A percentile compares a stretch with the other conserved stretches of the same genome.
phyloP scores from a whole-genome alignment of 2,113 vertebrate species.

The Hyla sarda region DNA sequence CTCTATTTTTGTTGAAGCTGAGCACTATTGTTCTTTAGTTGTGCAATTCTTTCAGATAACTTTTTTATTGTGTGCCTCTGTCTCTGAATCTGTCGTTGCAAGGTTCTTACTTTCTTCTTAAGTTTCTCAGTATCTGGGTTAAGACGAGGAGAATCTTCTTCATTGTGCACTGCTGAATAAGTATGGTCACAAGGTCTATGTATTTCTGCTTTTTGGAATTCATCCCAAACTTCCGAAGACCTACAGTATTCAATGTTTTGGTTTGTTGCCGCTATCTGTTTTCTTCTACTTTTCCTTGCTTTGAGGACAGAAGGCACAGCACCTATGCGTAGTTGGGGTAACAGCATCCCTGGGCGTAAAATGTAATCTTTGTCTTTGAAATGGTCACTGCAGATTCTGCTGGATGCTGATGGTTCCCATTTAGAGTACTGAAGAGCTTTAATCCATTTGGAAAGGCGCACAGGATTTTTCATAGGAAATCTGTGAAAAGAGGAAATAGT shows the following conservation, averaged over 20 bases:
- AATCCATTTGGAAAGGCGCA: constrained; percentile 36
- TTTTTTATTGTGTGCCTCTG: constrained; percentile 42
- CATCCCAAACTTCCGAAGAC: background rate
- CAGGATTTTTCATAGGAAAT: constrained; percentile 31
- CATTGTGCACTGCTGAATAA: constrained; percentile 20
- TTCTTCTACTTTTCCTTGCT: constrained; percentile 21
- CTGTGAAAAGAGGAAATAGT: background rate
- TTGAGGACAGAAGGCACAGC: constrained; percentile 32
- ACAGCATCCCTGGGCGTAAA: background rate
- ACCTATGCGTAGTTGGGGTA: background rate
- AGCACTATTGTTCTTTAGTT: constrained; percentile 15
- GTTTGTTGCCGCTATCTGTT: background rate
- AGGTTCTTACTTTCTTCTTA: constrained; percentile 35
- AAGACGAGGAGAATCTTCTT: background rate
- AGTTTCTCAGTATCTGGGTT: constrained; percentile 6
- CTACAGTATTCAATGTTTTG: background rate
- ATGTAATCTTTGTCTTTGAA: constrained; percentile 42
- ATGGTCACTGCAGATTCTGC: constrained; percentile 51
- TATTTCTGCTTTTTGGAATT: background rate
- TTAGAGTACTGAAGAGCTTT: constrained; percentile 8
- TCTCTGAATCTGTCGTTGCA: constrained; percentile 48
- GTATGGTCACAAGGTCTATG: constrained; percentile 23
- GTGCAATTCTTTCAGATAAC: constrained; percentile 29
- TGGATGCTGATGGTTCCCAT: constrained; percentile 27
- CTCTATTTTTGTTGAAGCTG: background rate